Evolutionary conservation across 1,140 invertebrate genomes (phyloP).

Genomic region (Neotoxoptera formosana): DNA sequence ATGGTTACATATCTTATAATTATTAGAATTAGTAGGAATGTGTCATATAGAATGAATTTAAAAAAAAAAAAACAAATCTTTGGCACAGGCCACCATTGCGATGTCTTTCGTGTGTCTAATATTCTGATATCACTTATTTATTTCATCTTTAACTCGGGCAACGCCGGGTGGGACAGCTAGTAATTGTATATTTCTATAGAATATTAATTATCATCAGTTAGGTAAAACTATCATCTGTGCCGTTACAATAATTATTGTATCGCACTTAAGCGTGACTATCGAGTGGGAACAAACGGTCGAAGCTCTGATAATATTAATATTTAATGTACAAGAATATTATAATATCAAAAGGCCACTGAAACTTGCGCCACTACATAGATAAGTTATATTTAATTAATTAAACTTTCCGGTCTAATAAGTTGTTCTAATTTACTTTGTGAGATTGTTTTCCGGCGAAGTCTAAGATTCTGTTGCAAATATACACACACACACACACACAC

Average conservation of each 20-base stretch:
- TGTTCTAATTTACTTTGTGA: slow-evolving; percentile 42
- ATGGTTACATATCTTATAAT: no score
- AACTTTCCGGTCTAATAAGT: slow-evolving; percentile 38
- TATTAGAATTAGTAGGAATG: no score
- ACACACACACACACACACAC: no score
- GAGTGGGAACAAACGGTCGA: neutral
- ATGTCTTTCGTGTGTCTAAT: no score
- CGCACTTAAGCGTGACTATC: neutral
- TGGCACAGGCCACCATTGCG: no score
- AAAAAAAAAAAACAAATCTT: no score
- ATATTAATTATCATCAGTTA: neutral
- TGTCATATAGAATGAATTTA: no score
- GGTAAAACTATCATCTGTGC: neutral
- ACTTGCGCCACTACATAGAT: slow-evolving; percentile 6
- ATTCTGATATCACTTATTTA: no score
- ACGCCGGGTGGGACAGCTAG: no score
- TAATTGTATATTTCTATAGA: neutral
- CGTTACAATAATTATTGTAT: neutral
- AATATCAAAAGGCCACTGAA: slow-evolving; percentile 6
- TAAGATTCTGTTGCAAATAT: neutral
- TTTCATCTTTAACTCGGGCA: no score
- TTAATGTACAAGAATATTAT: slow-evolving; percentile 5
- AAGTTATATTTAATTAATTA: slow-evolving; percentile 39
- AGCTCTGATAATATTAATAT: neutral
- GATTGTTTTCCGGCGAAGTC: slow-evolving; percentile 3